A percentile compares a stretch with the other conserved stretches of the same genome.
These are phyloP conservation scores for Oryctes rhinoceros DNA, from an alignment of 1,140 invertebrate genomes.

Conservation along the genomic window DNA sequence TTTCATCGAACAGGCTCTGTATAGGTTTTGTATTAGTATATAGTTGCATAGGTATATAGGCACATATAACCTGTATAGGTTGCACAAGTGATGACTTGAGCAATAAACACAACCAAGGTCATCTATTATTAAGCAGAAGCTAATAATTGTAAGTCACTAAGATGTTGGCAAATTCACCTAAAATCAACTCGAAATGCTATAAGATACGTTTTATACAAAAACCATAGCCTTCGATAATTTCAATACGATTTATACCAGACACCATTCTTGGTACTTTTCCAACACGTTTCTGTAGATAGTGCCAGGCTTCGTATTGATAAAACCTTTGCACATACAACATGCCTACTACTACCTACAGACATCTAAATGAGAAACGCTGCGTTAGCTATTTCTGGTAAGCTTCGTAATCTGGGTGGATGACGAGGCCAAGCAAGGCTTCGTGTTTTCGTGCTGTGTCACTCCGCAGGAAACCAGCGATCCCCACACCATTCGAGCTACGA, in stretches of 20 bases:
- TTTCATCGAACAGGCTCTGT: too few relatives aligned
- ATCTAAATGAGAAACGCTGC: neutral
- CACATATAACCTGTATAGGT: too few relatives aligned
- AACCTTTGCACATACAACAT: neutral
- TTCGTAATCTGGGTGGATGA: conserved; percentile 14
- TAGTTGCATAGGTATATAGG: too few relatives aligned
- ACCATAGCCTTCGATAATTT: too few relatives aligned
- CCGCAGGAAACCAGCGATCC: neutral
- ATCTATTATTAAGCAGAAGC: too few relatives aligned
- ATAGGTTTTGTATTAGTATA: too few relatives aligned
- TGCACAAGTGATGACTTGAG: too few relatives aligned
- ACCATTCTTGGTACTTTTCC: neutral
- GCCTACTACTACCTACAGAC: conserved; percentile 5
- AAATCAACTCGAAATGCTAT: too few relatives aligned
- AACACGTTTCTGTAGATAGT: neutral
- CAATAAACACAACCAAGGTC: too few relatives aligned
- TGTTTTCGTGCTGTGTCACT: conserved; percentile 2
- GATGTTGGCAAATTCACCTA: too few relatives aligned
- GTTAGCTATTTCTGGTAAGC: conserved; percentile 1
- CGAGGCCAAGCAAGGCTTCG: conserved; percentile 16
- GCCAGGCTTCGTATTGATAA: conserved; percentile 12
- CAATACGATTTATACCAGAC: neutral
- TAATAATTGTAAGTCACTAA: too few relatives aligned
- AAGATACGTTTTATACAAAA: too few relatives aligned
- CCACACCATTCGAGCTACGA: neutral